These are phyloP conservation scores for Reticulitermes speratus DNA, from an alignment of 1,140 invertebrate species.

Conservation along the genomic window DNA sequence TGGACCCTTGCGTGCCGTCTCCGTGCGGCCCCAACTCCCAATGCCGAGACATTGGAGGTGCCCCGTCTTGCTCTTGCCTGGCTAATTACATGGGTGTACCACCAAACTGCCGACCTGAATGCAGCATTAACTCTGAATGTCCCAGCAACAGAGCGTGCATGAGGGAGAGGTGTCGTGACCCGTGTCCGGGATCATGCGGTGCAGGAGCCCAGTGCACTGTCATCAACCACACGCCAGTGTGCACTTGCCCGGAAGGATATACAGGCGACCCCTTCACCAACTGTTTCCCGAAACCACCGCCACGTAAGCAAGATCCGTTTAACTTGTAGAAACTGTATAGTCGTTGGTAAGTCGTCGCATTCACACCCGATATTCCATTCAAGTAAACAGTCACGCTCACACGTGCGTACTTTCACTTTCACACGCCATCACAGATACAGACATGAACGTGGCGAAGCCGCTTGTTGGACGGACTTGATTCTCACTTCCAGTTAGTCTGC, in stretches of 20 bases:
- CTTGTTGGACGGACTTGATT: not conserved
- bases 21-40: conserved; percentile 70
- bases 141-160: conserved; percentile 64
- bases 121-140: conserved; percentile 70
- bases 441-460: not conserved
- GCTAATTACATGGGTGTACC: conserved; percentile 65
- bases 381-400: not conserved
- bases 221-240: conserved; percentile 66
- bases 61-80: conserved; percentile 67
- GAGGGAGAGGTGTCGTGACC: conserved; percentile 67
- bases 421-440: not conserved
- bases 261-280: conserved; percentile 68
- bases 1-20: conserved; percentile 69
- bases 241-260: conserved; percentile 64
- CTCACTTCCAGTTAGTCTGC: not conserved
- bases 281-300: conserved; percentile 54
- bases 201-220: conserved; percentile 63
- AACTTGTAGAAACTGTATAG: conserved; percentile 35
- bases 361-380: conserved; percentile 44
- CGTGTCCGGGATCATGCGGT: conserved; percentile 69
- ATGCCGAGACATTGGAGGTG: conserved; percentile 61
- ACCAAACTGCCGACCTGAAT: conserved; percentile 72
- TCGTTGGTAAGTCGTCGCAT: conserved; percentile 47
- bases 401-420: not conserved
- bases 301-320: conserved; percentile 40